Evolutionary conservation across 2,113 vertebrate genomes (phyloP).

Genomic region (Uropsilus gracilis): DNA sequence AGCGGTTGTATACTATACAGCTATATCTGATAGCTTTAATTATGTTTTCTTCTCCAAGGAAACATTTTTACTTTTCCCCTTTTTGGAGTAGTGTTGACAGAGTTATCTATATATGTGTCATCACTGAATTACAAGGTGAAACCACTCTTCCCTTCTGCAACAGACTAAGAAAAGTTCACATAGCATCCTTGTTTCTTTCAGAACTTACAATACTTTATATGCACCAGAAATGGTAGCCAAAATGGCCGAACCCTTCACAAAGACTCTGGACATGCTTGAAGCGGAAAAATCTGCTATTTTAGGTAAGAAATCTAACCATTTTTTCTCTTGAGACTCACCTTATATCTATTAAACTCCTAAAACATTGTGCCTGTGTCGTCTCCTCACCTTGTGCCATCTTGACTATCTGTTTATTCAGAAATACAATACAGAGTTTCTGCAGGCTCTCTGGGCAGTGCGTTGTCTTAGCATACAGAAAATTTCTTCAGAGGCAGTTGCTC

Average conservation of each 20-base stretch:
- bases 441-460: not conserved
- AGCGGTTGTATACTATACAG: no score
- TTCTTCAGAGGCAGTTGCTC: not conserved
- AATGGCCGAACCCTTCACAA: conserved; percentile 91
- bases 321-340: not conserved
- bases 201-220: conserved; percentile 95
- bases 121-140: not conserved
- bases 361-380: not conserved
- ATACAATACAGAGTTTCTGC: not conserved
- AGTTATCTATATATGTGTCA: not conserved
- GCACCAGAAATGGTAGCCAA: conserved; percentile 92
- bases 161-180: not conserved
- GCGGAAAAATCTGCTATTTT: conserved; percentile 94
- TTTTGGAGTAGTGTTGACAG: not conserved
- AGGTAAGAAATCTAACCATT: conserved; percentile 85
- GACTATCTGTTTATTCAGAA: not conserved
- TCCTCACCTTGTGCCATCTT: not conserved
- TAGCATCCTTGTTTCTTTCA: conserved; percentile 82
- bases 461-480: not conserved
- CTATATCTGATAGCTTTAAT: no score
- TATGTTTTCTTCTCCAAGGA: no score
- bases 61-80: not conserved
- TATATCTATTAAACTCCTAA: not conserved
- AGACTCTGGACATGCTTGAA: conserved; percentile 93
- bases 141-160: not conserved